phyloP scores from a whole-genome alignment of 2,888 invertebrate species.

The Acanthosepion esculentum region DNA sequence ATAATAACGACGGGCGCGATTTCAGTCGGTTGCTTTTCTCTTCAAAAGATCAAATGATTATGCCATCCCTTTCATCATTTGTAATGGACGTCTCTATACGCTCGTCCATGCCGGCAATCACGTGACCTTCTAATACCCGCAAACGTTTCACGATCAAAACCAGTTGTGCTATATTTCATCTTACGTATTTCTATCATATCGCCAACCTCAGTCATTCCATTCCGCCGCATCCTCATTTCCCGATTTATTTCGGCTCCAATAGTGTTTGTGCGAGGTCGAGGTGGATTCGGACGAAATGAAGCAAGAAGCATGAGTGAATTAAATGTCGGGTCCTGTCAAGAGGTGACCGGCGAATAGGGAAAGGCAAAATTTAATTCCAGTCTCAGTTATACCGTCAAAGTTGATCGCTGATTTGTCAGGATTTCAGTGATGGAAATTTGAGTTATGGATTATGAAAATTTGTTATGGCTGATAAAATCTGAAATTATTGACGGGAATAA shows the following conservation, averaged over 20 bases:
- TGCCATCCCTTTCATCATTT: background rate
- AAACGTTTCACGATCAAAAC: conserved; percentile 9
- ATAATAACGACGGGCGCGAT: background rate
- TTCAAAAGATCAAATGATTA: background rate
- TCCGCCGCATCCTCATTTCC: background rate
- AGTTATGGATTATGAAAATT: background rate
- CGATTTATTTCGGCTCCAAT: background rate
- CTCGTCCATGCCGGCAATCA: background rate
- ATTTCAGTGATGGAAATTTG: background rate
- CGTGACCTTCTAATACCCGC: background rate
- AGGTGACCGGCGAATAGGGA: background rate
- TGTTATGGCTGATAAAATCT: background rate
- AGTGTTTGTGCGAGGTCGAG: background rate
- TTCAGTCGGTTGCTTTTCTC: background rate
- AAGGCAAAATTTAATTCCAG: background rate
- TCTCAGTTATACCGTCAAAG: background rate
- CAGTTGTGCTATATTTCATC: conserved; percentile 4
- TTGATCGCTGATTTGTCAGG: background rate
- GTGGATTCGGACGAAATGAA: background rate
- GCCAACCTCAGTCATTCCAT: background rate
- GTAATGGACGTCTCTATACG: background rate
- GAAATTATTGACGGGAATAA: background rate
- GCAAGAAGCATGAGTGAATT: background rate
- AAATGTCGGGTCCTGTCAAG: background rate
- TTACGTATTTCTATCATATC: background rate